Conservation (phyloP, 2,797 vertebrate genomes). For the Cottoperca gobio region DNA sequence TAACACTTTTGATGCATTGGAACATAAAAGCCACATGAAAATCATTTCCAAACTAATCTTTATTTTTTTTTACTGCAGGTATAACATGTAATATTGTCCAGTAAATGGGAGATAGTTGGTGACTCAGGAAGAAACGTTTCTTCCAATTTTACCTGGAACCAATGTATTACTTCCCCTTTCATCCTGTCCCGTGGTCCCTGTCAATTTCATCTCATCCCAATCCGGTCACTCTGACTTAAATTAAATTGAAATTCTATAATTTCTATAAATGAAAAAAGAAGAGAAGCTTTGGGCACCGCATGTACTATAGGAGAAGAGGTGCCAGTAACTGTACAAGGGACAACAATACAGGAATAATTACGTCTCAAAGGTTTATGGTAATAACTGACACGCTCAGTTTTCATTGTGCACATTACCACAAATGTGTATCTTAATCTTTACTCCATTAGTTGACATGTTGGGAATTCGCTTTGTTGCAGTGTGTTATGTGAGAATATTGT, state of each 20-base stretch:
- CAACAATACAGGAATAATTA: not conserved
- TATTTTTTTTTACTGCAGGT: not conserved
- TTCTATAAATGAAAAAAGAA: slow-evolving; percentile 6
- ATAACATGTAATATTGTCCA: not conserved
- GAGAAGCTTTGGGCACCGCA: not conserved
- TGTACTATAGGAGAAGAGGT: not conserved
- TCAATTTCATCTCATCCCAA: slow-evolving; percentile 5
- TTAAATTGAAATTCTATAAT: not conserved
- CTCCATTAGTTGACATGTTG: no score
- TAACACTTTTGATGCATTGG: not conserved
- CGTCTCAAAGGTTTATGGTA: not conserved
- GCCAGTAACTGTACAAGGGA: not conserved
- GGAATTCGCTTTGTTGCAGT: no score
- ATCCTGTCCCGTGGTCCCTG: not conserved
- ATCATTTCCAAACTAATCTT: not conserved
- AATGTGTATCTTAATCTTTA: not conserved
- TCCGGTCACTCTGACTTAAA: not conserved
- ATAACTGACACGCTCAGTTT: not conserved
- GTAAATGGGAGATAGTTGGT: not conserved
- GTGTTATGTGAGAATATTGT: no score
- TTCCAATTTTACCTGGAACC: not conserved
- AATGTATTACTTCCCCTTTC: slow-evolving; percentile 14
- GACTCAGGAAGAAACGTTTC: not conserved
- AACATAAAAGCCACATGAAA: slow-evolving; percentile 3
- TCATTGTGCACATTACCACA: not conserved